These are phyloP conservation scores for Ascaphus truei DNA, from an alignment of 2,113 vertebrate species.

Conservation along the genomic window DNA sequence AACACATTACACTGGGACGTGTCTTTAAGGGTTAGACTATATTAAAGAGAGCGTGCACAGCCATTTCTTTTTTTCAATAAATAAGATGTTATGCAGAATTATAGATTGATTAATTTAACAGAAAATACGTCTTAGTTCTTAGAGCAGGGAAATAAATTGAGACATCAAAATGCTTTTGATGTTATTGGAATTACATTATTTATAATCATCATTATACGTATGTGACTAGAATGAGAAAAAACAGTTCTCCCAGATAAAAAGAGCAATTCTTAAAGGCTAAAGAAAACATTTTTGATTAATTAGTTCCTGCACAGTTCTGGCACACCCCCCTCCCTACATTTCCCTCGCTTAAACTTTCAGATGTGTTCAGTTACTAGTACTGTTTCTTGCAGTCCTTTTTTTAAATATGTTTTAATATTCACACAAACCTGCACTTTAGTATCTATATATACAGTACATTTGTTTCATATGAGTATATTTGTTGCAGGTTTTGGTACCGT, in stretches of 20 bases:
- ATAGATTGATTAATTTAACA: constrained; percentile 14
- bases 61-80: constrained; percentile 9
- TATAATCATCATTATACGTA: constrained; percentile 7
- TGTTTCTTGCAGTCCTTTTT: too few species aligned
- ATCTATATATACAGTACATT: too few species aligned
- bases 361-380: not conserved
- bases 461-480: too few species aligned
- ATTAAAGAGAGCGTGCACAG: not conserved
- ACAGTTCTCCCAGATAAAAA: constrained; percentile 11
- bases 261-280: not conserved
- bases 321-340: too few species aligned
- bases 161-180: not conserved
- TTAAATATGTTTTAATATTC: too few species aligned
- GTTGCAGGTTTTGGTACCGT: too few species aligned
- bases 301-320: not conserved
- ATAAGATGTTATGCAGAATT: not conserved
- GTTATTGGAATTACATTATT: constrained; percentile 8
- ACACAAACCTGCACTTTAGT: too few species aligned
- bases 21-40: not conserved
- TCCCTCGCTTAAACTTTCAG: not conserved
- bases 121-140: not conserved
- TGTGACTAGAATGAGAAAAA: constrained; percentile 4
- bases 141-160: constrained; percentile 7
- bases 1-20: not conserved
- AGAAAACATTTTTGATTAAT: not conserved